phyloP scores from a whole-genome alignment of 2,797 vertebrate species.

The Pipistrellus pygmaeus region DNA sequence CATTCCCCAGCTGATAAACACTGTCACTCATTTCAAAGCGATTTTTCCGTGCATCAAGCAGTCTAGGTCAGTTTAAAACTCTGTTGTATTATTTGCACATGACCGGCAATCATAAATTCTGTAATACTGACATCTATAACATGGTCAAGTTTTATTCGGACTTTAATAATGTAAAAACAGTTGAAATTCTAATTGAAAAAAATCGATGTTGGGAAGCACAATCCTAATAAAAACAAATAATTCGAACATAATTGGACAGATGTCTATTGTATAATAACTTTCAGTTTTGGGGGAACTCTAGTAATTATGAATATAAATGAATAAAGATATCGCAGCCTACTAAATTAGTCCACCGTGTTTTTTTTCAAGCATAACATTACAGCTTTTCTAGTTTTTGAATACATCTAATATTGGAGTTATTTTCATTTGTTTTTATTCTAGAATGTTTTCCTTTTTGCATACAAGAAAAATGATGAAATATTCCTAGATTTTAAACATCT shows the following conservation, averaged over 20 bases:
- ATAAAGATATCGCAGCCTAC: neutral
- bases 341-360: neutral
- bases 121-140: neutral
- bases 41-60: neutral
- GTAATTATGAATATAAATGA: slow-evolving; percentile 7
- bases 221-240: slow-evolving; percentile 2
- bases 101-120: neutral
- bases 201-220: neutral
- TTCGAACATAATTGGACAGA: neutral
- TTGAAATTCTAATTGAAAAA: neutral
- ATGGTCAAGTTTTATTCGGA: neutral
- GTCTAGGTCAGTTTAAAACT: neutral
- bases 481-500: neutral
- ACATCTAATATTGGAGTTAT: neutral
- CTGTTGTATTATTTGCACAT: neutral
- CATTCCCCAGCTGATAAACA: neutral
- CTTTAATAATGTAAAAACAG: neutral
- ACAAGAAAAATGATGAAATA: neutral
- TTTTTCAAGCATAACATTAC: neutral
- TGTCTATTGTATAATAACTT: neutral
- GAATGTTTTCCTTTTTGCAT: neutral
- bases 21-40: neutral
- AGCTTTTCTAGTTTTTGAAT: neutral
- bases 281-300: neutral
- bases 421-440: neutral